A percentile compares a stretch with the other conserved stretches of the same genome.
Evolutionary conservation across 2,888 invertebrate genomes (phyloP).

Genomic region (Teleogryllus oceanicus): DNA sequence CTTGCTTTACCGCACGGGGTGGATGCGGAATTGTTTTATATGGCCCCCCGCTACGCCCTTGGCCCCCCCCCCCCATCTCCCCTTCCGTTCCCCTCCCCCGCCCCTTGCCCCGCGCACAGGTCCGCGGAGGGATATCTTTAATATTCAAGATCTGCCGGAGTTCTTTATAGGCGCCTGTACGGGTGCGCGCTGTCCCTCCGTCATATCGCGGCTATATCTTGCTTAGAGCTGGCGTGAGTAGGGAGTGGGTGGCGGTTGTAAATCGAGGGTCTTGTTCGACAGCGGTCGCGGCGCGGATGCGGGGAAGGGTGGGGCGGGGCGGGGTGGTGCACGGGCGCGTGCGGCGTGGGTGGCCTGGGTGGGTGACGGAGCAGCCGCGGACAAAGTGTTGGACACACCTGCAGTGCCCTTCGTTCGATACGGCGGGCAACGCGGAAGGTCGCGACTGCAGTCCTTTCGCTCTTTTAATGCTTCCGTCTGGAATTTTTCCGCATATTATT

Average conservation of each 20-base stretch:
- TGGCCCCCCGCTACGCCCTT: not conserved
- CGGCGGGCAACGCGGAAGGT: too few species aligned
- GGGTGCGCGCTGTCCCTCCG: not conserved
- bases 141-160: slow-evolving; percentile 9
- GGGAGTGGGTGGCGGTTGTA: not conserved
- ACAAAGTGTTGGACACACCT: too few species aligned
- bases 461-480: too few species aligned
- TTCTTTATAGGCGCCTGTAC: slow-evolving; percentile 18
- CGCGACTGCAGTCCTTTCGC: too few species aligned
- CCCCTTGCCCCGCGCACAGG: not conserved
- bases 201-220: slow-evolving; percentile 18
- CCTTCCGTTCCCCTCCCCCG: not conserved
- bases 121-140: slow-evolving; percentile 18
- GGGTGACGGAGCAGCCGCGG: too few species aligned
- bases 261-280: slow-evolving; percentile 1
- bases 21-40: slow-evolving; percentile 2
- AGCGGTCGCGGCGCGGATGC: not conserved
- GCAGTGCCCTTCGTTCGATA: too few species aligned
- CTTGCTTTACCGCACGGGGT: slow-evolving; percentile 8
- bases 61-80: not conserved
- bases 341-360: not conserved
- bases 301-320: not conserved
- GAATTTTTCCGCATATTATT: too few species aligned
- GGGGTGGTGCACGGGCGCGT: not conserved
- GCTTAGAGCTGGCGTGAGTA: not conserved